Evolutionary conservation across 2,888 invertebrate genomes (phyloP).

Genomic region (Drosophila meridionalis): DNA sequence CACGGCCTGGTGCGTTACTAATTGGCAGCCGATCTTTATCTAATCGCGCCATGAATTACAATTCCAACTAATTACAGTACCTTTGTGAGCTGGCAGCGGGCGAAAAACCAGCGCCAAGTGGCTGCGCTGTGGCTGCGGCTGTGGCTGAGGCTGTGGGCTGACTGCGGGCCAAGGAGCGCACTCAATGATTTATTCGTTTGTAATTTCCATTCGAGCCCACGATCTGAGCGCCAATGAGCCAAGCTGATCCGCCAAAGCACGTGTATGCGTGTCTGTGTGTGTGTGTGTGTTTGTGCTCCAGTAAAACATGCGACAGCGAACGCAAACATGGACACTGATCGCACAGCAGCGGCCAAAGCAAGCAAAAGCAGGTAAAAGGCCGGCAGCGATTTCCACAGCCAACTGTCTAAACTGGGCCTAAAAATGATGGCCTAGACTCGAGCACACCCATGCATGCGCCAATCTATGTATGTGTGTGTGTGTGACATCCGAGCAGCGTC

Average conservation of each 20-base stretch:
- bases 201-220: conserved; percentile 78
- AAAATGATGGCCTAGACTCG: conserved; percentile 70
- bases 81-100: conserved; percentile 30
- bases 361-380: conserved; percentile 38
- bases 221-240: conserved; percentile 70
- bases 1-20: conserved; percentile 74
- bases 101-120: conserved; percentile 11
- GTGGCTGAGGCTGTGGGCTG: conserved; percentile 14
- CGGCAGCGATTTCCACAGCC: conserved; percentile 48
- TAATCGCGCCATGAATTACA: conserved; percentile 81
- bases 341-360: conserved; percentile 38
- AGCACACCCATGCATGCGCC: conserved; percentile 3
- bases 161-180: conserved; percentile 31
- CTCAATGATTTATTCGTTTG: conserved; percentile 77
- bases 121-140: conserved; percentile 20
- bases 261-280: conserved; percentile 21
- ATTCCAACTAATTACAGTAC: conserved; percentile 77
- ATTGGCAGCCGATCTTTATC: conserved; percentile 81
- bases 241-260: conserved; percentile 26
- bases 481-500: conserved; percentile 71
- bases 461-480: conserved; percentile 10
- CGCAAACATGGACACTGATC: conserved; percentile 75
- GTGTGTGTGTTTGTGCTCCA: conserved; percentile 51
- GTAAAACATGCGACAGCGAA: conserved; percentile 76
- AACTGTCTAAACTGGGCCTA: conserved; percentile 71